Evolutionary conservation across 2,113 vertebrate genomes (phyloP), one percentile per base, ranked within the genome.

Genomic region (Myrmecobius fasciatus): DNA sequence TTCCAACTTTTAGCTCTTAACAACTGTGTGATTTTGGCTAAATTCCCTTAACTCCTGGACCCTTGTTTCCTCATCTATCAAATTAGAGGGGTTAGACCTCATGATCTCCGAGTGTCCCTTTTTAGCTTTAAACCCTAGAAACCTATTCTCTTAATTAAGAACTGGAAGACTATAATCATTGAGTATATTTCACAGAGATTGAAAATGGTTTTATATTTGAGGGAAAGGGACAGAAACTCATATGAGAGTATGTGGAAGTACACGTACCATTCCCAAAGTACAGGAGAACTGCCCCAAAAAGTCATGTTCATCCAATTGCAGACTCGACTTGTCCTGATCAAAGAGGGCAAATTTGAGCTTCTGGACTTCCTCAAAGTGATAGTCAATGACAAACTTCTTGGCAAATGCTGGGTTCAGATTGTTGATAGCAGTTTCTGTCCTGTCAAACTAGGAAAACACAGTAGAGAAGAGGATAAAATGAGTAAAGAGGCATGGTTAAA

Each of bases 341-440:
- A 99, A 99, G 95, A 99, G 97, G 95, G 99, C 99, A 51, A 99
- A 99, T 97, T 99, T 99, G 49, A 99, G 99, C 98, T 99, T 99
- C 98, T 99, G 99, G 88, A 99, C 98, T 96, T 99, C 99, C 95
- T 99, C 99, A 52, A 99, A 99, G 98, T 99, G 99, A 96, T 99
- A 99, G 97, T 99, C 99, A 0, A 99, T 96, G 43, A 99, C 97
- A 31, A 99, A 99, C 98, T 99, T 99, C 97, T 99, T 99, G 92
- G 99, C 99, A 91, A 99, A 99, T 43, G 99, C 99, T 0, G 99
- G 99, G 96, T 99, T 99, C 98, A 99, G 98, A 98, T 99, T 99
- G 98, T 99, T 99, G 95, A 99, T 97, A 0, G 99, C 99, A 0
- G 99, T 99, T 97, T 99, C 99, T 8, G 99, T 99, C 97, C 99